Evolutionary conservation across 2,113 vertebrate species (phyloP), one percentile per base, ranked within the genome.

Genomic region (Actenoides hombroni): DNA sequence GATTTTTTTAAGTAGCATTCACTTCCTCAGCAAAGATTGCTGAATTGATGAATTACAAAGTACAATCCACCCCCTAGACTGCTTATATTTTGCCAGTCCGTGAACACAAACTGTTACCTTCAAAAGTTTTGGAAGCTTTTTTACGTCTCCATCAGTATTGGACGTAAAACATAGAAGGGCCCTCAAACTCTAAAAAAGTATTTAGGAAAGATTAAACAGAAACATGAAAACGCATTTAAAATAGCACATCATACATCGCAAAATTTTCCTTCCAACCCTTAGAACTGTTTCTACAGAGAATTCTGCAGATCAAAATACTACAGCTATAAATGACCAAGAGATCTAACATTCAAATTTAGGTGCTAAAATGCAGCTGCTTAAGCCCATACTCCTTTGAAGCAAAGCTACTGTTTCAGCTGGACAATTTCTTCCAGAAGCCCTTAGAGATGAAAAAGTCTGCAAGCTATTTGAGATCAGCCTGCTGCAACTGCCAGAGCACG

Each of bases 331-430:
- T 23, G 53, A 95, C 61, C 40, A 75, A 96, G 87, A 96, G 94
- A 89, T 44, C 90, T 84, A 88, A 88, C 89, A 93, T 17, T 88
- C 88, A 96, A 96, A 96, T 93, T 96, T 92, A 96, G 91, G 95
- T 95, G 82, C 40, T 93, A 92, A 94, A 94, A 94, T 49, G 88
- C 84, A 74, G 79, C 96, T 94, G 93, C 90, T 92, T 94, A 94
- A 95, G 83, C 67, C 74, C 77, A 39, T 4, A 61, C 21, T 91
- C 77, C 95, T 97, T 96, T 94, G 83, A 96, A 95, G 39, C 70
- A 92, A 95, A 94, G 86, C 95, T 95, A 95, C 95, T 85, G 94
- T 96, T 94, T 94, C 92, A 96, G 83, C 49, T 57, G 63, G 93
- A 94, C 94, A 96, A 95, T 93, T 95, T 91, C 93, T 97, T 97